phyloP scores from a whole-genome alignment of 2,113 vertebrate genomes.

The Cinclus mexicanus region DNA sequence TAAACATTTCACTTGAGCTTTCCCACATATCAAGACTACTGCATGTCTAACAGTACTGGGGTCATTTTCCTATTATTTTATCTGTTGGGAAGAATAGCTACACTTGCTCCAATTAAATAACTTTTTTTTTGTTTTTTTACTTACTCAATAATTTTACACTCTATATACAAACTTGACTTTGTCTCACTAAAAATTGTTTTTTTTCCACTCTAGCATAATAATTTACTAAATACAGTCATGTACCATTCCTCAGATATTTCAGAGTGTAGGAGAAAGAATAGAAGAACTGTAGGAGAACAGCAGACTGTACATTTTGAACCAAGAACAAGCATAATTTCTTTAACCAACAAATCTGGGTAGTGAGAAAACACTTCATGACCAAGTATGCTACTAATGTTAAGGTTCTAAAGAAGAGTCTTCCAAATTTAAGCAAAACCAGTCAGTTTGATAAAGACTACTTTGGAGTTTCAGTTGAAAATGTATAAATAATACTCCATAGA shows the following conservation, averaged over 20 bases:
- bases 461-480: neutral
- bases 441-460: neutral
- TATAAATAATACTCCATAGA: neutral
- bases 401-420: neutral
- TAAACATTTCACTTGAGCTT: neutral
- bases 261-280: slow-evolving; percentile 60
- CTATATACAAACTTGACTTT: neutral
- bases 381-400: neutral
- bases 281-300: neutral
- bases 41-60: neutral
- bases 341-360: neutral
- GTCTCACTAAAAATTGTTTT: neutral
- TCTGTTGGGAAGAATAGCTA: neutral
- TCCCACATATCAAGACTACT: neutral
- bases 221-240: neutral
- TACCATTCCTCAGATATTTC: slow-evolving; percentile 59
- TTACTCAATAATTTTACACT: neutral
- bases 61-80: neutral
- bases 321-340: slow-evolving; percentile 9
- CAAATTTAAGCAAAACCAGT: neutral
- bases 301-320: slow-evolving; percentile 27
- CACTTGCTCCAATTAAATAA: neutral
- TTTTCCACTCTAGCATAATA: neutral
- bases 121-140: neutral
- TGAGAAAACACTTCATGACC: neutral